phyloP scores from a whole-genome alignment of 2,113 vertebrate species.

The Tetraodon nigroviridis region DNA sequence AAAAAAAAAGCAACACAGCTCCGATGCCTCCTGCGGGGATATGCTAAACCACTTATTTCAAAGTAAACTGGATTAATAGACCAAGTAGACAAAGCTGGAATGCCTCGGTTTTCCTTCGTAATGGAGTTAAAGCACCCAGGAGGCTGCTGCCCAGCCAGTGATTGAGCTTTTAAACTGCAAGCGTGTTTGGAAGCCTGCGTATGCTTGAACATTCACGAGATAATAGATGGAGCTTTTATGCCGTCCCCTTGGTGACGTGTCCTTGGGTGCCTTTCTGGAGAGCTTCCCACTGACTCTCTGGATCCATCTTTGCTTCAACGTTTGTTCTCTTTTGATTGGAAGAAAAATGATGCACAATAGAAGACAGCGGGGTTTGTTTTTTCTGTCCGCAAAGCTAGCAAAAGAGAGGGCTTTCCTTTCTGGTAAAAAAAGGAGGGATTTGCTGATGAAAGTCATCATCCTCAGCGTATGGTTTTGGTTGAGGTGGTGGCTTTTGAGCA shows the following conservation, averaged over 20 bases:
- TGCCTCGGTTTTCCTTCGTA: conserved; percentile 64
- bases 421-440: not conserved
- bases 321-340: conserved; percentile 13
- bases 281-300: conserved; percentile 17
- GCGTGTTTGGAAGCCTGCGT: conserved; percentile 33
- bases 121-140: conserved; percentile 41
- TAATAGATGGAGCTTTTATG: conserved; percentile 31
- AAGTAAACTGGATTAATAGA: conserved; percentile 80
- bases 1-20: conserved; percentile 29
- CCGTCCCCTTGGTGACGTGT: conserved; percentile 9
- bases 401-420: conserved; percentile 9
- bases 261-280: conserved; percentile 16
- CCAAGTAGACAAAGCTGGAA: conserved; percentile 66
- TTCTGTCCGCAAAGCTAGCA: conserved; percentile 12
- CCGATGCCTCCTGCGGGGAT: conserved; percentile 62
- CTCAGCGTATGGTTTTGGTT: conserved; percentile 51
- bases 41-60: conserved; percentile 78
- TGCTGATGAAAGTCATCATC: conserved; percentile 20
- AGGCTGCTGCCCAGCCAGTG: conserved; percentile 52
- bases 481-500: conserved; percentile 14
- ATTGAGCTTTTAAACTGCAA: conserved; percentile 65
- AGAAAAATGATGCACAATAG: conserved; percentile 16
- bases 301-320: conserved; percentile 1
- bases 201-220: conserved; percentile 52
- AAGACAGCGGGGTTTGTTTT: conserved; percentile 13